Conservation (phyloP, 2,113 vertebrate genomes). For the Charadrius vociferus region DNA sequence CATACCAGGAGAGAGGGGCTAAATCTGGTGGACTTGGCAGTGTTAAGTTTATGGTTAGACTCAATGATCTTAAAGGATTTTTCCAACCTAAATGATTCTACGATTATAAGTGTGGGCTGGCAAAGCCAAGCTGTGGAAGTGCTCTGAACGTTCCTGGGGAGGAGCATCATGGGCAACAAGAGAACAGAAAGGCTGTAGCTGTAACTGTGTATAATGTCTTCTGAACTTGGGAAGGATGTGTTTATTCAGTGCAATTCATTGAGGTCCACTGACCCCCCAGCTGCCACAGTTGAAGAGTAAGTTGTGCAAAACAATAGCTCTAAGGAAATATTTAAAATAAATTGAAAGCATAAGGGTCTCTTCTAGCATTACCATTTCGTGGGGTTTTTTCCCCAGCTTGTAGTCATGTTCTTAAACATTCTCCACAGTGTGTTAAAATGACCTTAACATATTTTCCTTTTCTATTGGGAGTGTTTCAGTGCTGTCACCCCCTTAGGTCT, state of each 20-base stretch:
- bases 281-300: background rate
- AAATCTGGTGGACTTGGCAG: background rate
- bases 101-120: background rate
- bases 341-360: background rate
- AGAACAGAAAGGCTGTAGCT: background rate
- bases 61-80: background rate
- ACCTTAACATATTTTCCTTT: background rate
- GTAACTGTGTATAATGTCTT: background rate
- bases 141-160: background rate
- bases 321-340: background rate
- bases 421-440: background rate
- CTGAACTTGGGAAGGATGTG: background rate
- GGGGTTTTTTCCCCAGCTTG: background rate
- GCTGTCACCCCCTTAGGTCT: background rate
- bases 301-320: background rate
- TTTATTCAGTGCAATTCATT: background rate
- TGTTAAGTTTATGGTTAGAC: background rate
- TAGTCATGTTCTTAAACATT: background rate
- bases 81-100: background rate
- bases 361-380: background rate
- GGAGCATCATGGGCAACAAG: background rate
- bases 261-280: background rate
- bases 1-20: background rate
- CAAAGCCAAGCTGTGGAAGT: background rate
- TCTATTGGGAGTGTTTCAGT: background rate